Evolutionary conservation across 2,888 invertebrate species (phyloP).

Genomic region (Chrysolina oricalcia): DNA sequence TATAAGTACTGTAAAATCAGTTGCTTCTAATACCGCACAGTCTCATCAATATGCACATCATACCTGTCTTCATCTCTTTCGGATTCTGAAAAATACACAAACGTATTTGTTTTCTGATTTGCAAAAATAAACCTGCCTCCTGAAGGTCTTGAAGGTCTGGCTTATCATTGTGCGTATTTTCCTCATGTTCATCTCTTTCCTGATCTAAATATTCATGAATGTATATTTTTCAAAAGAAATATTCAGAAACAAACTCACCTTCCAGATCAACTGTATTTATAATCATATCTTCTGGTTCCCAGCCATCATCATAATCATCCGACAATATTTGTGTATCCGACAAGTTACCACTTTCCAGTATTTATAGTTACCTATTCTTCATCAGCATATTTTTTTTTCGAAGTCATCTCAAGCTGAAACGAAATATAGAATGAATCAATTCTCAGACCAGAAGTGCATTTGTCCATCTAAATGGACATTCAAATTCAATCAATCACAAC

Average conservation of each 20-base stretch:
- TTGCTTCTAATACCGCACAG: too few species aligned
- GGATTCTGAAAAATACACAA: too few species aligned
- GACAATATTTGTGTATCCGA: not conserved
- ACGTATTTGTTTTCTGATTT: too few species aligned
- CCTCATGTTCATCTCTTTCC: too few species aligned
- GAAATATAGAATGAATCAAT: not conserved
- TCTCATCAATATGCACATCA: too few species aligned
- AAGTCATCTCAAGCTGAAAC: not conserved
- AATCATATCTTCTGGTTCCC: not conserved
- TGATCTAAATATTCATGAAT: not conserved
- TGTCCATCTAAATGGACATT: not conserved
- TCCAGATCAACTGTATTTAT: not conserved
- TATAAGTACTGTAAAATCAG: too few species aligned
- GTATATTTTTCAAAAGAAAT: not conserved
- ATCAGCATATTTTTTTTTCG: not conserved
- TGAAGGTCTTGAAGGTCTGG: too few species aligned
- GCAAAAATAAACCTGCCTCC: too few species aligned
- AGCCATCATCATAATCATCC: not conserved
- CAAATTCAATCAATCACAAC: not conserved
- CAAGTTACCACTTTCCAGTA: not conserved
- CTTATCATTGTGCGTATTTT: too few species aligned
- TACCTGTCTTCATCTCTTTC: too few species aligned
- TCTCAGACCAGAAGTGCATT: not conserved
- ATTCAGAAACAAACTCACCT: not conserved
- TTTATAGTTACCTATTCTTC: not conserved